These are phyloP conservation scores for Solenopsis fugax DNA, from an alignment of 1,140 invertebrate genomes.

Conservation along the genomic window DNA sequence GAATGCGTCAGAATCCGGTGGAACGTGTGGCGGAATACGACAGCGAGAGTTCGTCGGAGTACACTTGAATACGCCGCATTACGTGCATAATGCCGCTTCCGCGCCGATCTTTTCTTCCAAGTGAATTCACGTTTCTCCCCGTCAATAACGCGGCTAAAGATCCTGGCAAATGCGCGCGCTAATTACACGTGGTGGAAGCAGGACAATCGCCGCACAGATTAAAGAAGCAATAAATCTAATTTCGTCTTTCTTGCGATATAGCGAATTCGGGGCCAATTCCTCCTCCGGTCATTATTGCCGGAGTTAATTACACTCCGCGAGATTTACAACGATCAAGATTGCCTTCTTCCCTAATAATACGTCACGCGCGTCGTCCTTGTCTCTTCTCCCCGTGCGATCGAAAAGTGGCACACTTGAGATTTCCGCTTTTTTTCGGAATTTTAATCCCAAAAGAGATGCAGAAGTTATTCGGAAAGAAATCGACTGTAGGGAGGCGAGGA, in stretches of 20 bases:
- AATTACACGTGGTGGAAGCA: constrained; percentile 18
- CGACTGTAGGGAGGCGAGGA: neutral
- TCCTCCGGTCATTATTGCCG: constrained; percentile 56
- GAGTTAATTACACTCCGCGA: constrained; percentile 55
- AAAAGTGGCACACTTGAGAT: neutral
- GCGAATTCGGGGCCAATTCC: constrained; percentile 54
- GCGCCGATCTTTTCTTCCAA: neutral
- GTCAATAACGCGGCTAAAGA: neutral
- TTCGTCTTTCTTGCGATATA: constrained; percentile 39
- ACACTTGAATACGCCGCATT: neutral
- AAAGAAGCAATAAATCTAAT: constrained; percentile 59
- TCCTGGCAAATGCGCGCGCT: constrained; percentile 1
- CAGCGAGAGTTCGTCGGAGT: neutral
- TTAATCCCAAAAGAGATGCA: constrained; percentile 32
- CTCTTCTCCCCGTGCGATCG: constrained; percentile 10
- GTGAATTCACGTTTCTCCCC: neutral
- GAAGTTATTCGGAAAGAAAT: constrained; percentile 8
- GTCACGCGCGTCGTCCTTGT: constrained; percentile 35
- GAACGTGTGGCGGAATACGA: neutral
- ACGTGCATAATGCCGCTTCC: neutral
- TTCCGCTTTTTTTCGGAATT: constrained; percentile 40
- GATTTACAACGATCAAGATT: constrained; percentile 64
- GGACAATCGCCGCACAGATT: constrained; percentile 46
- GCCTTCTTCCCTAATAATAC: constrained; percentile 59
- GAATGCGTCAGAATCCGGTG: neutral